A percentile compares a stretch with the other conserved stretches of the same genome.
Evolutionary conservation across 2,888 invertebrate species (phyloP).

Genomic region (Galerucella calmariensis): DNA sequence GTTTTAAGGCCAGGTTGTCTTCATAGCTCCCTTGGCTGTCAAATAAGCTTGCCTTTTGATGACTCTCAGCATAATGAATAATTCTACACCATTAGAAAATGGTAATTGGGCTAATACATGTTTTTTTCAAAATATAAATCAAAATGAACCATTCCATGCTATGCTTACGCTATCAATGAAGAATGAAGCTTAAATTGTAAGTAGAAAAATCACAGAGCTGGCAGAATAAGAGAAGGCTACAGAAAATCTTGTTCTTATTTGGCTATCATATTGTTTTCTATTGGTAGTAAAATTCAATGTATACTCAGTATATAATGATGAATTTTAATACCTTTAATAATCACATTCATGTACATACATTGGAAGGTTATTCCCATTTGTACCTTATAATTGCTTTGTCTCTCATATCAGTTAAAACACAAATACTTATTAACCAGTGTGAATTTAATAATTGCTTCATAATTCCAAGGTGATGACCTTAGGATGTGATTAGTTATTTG

Average conservation of each 20-base stretch:
- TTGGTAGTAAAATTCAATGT: background rate
- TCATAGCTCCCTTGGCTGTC: no score
- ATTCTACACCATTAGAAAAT: no score
- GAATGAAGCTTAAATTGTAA: no score
- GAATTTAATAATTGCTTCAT: constrained; percentile 18
- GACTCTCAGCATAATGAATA: no score
- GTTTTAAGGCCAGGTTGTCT: no score
- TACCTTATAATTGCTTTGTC: background rate
- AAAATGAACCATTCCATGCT: no score
- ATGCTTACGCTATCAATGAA: no score
- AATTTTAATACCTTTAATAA: background rate
- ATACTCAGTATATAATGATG: background rate
- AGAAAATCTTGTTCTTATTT: no score
- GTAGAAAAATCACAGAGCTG: no score
- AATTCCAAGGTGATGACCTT: constrained; percentile 32
- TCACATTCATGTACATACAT: background rate
- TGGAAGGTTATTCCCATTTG: background rate
- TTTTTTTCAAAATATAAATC: no score
- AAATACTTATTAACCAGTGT: background rate
- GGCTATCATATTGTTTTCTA: background rate
- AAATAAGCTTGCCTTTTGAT: no score
- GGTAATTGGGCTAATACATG: no score
- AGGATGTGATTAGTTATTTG: constrained; percentile 9
- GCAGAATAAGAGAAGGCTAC: background rate
- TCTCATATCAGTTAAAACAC: background rate